These are phyloP conservation scores for Odontamblyopus lacepedii DNA, from an alignment of 2,797 vertebrate species.

Conservation along the genomic window DNA sequence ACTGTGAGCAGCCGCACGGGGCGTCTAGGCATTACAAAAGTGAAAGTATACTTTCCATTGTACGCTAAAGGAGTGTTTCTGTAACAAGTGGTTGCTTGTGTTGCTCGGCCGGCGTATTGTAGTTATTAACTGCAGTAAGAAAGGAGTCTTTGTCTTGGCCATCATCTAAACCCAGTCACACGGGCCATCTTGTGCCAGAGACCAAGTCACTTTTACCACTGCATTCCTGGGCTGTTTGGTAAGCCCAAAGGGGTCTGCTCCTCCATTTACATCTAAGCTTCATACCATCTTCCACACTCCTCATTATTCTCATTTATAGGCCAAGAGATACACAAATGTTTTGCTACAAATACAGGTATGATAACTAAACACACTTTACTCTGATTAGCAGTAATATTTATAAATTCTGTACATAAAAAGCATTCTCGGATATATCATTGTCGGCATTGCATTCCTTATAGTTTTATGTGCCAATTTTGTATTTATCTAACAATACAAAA, in stretches of 20 bases:
- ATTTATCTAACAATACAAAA: too few relatives aligned
- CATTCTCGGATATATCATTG: too few relatives aligned
- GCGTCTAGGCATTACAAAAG: constrained; percentile 9
- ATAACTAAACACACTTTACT: neutral
- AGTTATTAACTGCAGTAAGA: constrained; percentile 80
- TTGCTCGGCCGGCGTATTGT: constrained; percentile 55
- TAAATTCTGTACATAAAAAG: too few relatives aligned
- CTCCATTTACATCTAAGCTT: constrained; percentile 29
- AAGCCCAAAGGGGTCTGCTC: constrained; percentile 64
- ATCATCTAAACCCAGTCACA: constrained; percentile 80
- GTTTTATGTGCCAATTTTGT: too few relatives aligned
- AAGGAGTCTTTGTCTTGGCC: constrained; percentile 84
- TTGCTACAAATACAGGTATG: neutral
- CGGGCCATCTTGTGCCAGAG: constrained; percentile 79
- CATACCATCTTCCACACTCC: constrained; percentile 60
- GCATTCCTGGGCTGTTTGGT: constrained; percentile 79
- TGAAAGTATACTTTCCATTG: constrained; percentile 22
- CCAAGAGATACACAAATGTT: constrained; percentile 1
- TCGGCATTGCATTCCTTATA: too few relatives aligned
- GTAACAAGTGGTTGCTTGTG: constrained; percentile 72
- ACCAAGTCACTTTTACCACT: constrained; percentile 76
- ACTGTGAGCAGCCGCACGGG: constrained; percentile 1
- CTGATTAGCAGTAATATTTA: too few relatives aligned
- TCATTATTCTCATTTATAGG: constrained; percentile 29
- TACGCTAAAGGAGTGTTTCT: constrained; percentile 32